Evolutionary conservation across 2,797 vertebrate species (phyloP), one percentile per base, ranked within the genome.

Genomic region (Gouania willdenowi): DNA sequence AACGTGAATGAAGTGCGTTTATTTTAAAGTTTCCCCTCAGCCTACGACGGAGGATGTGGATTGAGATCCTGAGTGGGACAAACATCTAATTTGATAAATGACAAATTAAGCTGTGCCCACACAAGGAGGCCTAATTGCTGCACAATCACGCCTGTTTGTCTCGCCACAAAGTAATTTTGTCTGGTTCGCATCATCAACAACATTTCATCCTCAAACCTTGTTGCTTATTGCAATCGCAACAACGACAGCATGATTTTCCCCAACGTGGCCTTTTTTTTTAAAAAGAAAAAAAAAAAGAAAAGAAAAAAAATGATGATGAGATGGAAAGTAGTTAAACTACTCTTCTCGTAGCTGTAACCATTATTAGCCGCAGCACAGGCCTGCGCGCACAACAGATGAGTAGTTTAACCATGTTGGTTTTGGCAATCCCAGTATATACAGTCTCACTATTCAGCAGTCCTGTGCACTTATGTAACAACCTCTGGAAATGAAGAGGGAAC

Each of bases 401-500:
- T 27, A 4, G 12, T 8, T 60, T 47, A 40, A 47, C 59, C 38
- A 40, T 52, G 56, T 61, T 71, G 55, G 9, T 69, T 56, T 69
- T 82, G 80, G 74, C 73, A 49, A 13, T 28, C 18, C 7, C 15
- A 33, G 15, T 20, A 62, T 62, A 74, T 45, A 75, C 62, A 74
- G 27, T 58, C 19, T 26, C 28, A 42, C 60, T 41, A 44, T 67
- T 78, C 73, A 50, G 60, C 63, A 47, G 58, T 66, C 50, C 62
- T 66, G 70, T 67, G 41, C 53, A 65, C 39, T 75, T 83, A 74
- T 59, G 70, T 74, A 78, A 82, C 45, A 57, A 25, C 44, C 39
- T 47, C 50, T 54, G n/a, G 49, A 77, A 65, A 32, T 28, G 67
- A 43, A 65, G 43, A 10, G 29, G 53, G 65, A 56, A 55, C 38